Evolutionary conservation across 2,797 vertebrate genomes (phyloP), one percentile per base, ranked within the genome.

Genomic region (Parauchenoglanis punctatus): DNA sequence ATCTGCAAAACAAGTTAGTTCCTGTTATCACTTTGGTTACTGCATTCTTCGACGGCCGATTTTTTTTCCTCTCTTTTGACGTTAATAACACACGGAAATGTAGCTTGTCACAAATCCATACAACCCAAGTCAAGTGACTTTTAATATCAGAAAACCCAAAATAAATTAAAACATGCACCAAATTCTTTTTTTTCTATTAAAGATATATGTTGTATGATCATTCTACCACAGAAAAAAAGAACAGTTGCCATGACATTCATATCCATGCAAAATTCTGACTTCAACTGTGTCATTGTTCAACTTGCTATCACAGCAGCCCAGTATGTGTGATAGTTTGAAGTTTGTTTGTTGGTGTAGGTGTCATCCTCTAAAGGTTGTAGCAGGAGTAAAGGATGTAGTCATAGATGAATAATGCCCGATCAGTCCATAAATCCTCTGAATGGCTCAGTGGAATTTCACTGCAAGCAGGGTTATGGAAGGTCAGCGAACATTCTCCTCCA

Each of bases 351-450:
- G 10, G 81, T 54, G 44, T 83, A 20, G 63, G 46, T 59, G 35
- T 28, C 49, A 44, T 88, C 56, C 76, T 46, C 35, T 31, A 49
- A 63, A 88, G 72, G 67, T 88, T 67, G 81, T 46, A 59, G 49
- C 84, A 35, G 17, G 25, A 65, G 73, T 86, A 75, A 76, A 78
- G 72, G 77, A 87, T 82, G 54, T 18, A 40, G 82, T 67, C 81
- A 75, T 86, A 83, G 70, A 81, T 90, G 81, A 90, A 54, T 86
- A 84, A 86, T 49, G 63, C 68, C 44, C 23, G 83, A 87, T 75
- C 75, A 40, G 13, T 89, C 72, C 90, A 91, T 95, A 92, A 94
- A 89, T 94, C 91, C 91, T 65, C 88, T 89, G 88, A 89, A 90
- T 76, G 68, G 84, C 72, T 8, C 13, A 70, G 85, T 54, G 61